phyloP scores from a whole-genome alignment of 2,113 vertebrate species.

The Muntiacus reevesi region DNA sequence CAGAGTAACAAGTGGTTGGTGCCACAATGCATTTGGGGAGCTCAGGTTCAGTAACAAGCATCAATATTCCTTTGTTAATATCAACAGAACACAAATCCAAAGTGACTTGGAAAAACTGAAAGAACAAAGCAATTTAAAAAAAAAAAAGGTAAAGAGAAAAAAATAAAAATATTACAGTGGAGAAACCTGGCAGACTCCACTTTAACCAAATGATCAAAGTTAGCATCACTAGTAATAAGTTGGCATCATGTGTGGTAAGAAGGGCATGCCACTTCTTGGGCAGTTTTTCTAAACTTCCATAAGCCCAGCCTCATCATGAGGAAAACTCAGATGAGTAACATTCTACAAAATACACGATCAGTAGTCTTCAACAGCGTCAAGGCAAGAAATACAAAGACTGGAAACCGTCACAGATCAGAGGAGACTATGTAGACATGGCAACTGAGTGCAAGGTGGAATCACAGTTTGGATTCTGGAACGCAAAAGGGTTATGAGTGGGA shows the following conservation, averaged over 20 bases:
- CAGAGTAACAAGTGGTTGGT: background rate
- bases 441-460: background rate
- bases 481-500: background rate
- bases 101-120: background rate
- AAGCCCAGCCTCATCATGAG: background rate
- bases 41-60: background rate
- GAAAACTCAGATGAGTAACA: background rate
- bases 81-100: background rate
- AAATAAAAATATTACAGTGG: background rate
- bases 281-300: background rate
- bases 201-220: background rate
- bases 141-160: background rate
- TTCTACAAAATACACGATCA: background rate
- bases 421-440: background rate
- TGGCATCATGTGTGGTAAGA: background rate
- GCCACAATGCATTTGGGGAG: background rate
- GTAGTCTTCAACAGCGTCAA: background rate
- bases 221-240: background rate
- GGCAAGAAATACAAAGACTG: background rate
- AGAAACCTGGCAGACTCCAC: background rate
- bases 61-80: background rate
- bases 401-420: background rate
- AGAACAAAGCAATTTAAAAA: background rate
- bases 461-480: background rate
- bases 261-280: background rate